A percentile compares a stretch with the other conserved stretches of the same genome.
Conservation (phyloP, 92 coral and sea anemone species). For the Epizoanthus illoricatus region DNA sequence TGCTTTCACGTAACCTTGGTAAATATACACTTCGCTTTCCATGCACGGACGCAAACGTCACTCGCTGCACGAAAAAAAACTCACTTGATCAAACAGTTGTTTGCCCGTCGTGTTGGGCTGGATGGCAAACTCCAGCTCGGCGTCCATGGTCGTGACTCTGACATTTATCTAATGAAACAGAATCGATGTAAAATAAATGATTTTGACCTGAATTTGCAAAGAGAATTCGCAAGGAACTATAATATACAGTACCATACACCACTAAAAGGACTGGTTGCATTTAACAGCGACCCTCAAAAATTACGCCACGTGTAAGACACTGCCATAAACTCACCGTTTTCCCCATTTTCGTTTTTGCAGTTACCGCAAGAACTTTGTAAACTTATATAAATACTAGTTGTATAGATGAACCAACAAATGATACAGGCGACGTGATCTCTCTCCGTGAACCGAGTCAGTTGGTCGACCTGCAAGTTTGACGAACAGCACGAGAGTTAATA, state of each 20-base stretch:
- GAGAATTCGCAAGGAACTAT: not conserved
- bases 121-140: constrained; percentile 94
- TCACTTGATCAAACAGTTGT: constrained; percentile 93
- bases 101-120: constrained; percentile 98
- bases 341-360: constrained; percentile 15
- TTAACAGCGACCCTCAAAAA: not conserved
- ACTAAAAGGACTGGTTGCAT: constrained; percentile 10
- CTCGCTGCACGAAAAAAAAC: not conserved
- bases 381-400: constrained; percentile 31
- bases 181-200: not conserved
- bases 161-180: constrained; percentile 73
- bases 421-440: not conserved
- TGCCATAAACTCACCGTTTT: constrained; percentile 30
- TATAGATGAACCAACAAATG: not conserved
- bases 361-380: constrained; percentile 13
- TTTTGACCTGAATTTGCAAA: not conserved
- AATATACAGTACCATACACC: not conserved
- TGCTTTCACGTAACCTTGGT: not conserved
- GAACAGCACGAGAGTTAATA: not conserved
- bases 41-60: no score
- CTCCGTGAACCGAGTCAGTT: not conserved
- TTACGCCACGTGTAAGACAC: not conserved
- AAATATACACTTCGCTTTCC: no score
- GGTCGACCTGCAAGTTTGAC: constrained; percentile 4
- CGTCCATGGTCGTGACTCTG: constrained; percentile 93